These are phyloP conservation scores for Piaya cayana DNA, from an alignment of 2,113 vertebrate species.

Conservation along the genomic window DNA sequence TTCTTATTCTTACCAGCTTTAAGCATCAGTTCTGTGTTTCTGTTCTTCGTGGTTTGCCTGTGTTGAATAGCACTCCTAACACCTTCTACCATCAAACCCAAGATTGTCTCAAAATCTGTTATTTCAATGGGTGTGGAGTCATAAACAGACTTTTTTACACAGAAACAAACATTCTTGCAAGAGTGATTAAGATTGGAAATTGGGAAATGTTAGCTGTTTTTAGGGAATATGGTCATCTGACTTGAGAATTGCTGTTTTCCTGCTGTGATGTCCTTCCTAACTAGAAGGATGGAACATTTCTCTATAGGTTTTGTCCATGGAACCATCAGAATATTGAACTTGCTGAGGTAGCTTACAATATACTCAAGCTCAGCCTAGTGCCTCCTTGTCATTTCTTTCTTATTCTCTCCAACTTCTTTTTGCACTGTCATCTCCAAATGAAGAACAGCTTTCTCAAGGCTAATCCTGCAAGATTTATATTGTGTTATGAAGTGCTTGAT, in stretches of 20 bases:
- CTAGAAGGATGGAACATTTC: not conserved
- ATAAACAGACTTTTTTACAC: not conserved
- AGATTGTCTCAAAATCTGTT: not conserved
- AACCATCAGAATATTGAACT: not conserved
- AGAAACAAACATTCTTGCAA: not conserved
- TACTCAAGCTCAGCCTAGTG: not conserved
- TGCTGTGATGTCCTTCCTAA: not conserved
- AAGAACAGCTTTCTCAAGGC: not conserved
- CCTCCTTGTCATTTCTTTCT: not conserved
- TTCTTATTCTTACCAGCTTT: not conserved
- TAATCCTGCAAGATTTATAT: not conserved
- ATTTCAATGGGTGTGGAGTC: not conserved
- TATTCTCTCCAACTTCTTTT: not conserved
- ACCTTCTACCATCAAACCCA: not conserved
- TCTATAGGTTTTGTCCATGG: not conserved
- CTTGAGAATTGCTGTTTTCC: not conserved
- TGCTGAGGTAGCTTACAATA: not conserved
- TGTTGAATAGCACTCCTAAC: not conserved
- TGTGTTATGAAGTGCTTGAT: not conserved
- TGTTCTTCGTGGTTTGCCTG: not conserved
- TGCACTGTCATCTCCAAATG: not conserved
- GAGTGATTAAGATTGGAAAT: not conserved
- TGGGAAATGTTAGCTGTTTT: not conserved
- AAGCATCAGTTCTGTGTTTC: not conserved
- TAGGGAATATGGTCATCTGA: not conserved